phyloP scores from a whole-genome alignment of 2,113 vertebrate species.

The Mesitornis unicolor region DNA sequence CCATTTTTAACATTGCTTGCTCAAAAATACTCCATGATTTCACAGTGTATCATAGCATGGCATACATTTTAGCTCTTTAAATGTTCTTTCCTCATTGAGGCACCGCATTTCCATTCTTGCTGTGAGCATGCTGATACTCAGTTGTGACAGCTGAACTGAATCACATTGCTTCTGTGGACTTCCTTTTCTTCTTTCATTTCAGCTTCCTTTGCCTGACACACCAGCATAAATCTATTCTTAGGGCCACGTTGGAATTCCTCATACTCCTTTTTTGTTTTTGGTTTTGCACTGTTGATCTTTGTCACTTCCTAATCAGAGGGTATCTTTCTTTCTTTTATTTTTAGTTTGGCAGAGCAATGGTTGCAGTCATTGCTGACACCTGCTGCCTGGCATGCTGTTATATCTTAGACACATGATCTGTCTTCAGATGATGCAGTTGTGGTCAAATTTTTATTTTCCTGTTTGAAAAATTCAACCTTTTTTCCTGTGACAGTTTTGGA shows the following conservation, averaged over 20 bases:
- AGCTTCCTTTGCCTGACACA: not conserved
- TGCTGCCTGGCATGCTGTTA: not conserved
- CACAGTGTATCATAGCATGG: not conserved
- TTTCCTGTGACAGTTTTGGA: not conserved
- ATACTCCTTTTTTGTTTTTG: not conserved
- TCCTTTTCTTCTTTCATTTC: not conserved
- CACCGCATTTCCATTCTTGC: not conserved
- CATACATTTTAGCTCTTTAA: not conserved
- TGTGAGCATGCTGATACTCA: not conserved
- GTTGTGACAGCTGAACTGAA: not conserved
- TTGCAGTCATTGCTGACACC: not conserved
- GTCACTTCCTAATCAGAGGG: not conserved
- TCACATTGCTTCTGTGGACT: not conserved
- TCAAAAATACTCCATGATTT: not conserved
- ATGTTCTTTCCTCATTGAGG: not conserved
- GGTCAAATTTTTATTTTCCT: not conserved
- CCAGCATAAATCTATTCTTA: not conserved
- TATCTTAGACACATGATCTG: not conserved
- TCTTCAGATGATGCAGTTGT: not conserved
- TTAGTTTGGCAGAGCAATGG: not conserved
- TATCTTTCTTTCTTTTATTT: not conserved
- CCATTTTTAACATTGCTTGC: not conserved
- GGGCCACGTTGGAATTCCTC: not conserved
- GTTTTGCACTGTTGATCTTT: not conserved
- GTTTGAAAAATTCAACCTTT: not conserved